Percentiles rank a stretch among this genome's conserved stretches.
Conservation (phyloP, 2,113 vertebrate genomes). For the Heterocephalus glaber region DNA sequence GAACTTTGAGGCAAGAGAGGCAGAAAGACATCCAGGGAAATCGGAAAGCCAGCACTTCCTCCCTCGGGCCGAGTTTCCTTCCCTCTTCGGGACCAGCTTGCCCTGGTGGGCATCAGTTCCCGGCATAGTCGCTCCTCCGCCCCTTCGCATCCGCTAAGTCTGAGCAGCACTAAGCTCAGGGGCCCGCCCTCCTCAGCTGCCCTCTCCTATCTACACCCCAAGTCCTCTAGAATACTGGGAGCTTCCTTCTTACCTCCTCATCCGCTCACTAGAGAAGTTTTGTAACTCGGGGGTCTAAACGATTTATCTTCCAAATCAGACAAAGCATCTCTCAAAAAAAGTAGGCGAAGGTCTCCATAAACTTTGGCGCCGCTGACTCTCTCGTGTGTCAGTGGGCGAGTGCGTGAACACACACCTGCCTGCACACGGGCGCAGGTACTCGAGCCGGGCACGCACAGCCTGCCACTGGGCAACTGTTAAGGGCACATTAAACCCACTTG, state of each 20-base stretch:
- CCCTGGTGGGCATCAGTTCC: not conserved
- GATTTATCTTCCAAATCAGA: not conserved
- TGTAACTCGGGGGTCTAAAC: not conserved
- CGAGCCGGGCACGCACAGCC: not conserved
- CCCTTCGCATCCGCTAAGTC: rapidly evolving
- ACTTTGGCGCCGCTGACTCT: conserved; percentile 46
- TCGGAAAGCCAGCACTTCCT: not conserved
- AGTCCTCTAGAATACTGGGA: not conserved
- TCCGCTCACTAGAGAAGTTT: conserved; percentile 29
- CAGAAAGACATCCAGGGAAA: not conserved
- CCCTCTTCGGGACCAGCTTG: rapidly evolving
- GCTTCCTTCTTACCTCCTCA: not conserved
- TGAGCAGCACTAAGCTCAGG: not conserved
- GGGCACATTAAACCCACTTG: not conserved
- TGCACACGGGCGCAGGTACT: not conserved
- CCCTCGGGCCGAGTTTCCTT: not conserved
- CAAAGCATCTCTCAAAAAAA: not conserved
- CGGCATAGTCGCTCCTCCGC: not conserved
- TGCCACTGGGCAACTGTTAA: not conserved
- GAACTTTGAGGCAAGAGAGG: not conserved
- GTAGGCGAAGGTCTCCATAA: not conserved
- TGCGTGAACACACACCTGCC: conserved; percentile 36
- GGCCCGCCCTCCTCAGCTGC: not conserved
- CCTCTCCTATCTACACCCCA: not conserved
- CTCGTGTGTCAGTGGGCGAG: not conserved